These are phyloP conservation scores for Dynastes hyllus DNA, from an alignment of 2,888 invertebrate species.

Conservation along the genomic window DNA sequence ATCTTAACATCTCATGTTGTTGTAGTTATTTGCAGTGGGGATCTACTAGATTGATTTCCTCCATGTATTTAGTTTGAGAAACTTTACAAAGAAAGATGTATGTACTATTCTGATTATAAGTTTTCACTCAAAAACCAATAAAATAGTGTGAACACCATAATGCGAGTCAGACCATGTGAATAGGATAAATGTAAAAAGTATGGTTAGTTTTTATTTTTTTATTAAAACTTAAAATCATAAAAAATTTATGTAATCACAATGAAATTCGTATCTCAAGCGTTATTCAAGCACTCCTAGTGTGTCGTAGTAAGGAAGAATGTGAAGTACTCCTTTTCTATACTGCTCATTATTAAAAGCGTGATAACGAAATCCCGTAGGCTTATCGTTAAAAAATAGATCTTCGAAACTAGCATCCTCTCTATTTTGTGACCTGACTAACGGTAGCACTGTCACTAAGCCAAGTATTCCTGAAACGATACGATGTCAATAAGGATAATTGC, in stretches of 20 bases:
- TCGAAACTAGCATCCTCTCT: constrained; percentile 65
- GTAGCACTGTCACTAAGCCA: constrained; percentile 63
- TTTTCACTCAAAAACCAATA: too few species aligned
- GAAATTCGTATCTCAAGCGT: background rate
- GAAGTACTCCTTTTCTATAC: constrained; percentile 63
- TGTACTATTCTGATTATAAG: too few species aligned
- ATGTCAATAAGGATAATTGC: constrained; percentile 26
- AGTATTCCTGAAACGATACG: constrained; percentile 61
- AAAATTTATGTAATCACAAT: background rate
- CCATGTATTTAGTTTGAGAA: too few species aligned
- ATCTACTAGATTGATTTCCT: too few species aligned
- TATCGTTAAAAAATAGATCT: constrained; percentile 62
- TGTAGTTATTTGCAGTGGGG: too few species aligned
- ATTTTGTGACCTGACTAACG: constrained; percentile 63
- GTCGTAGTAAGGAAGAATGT: constrained; percentile 65
- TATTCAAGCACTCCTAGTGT: constrained; percentile 61
- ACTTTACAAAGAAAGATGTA: too few species aligned
- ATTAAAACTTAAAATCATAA: background rate
- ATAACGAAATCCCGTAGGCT: constrained; percentile 62
- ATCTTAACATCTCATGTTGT: too few species aligned
- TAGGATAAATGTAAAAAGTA: too few species aligned
- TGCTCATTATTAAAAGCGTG: constrained; percentile 65
- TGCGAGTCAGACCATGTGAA: too few species aligned
- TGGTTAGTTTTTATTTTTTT: too few species aligned
- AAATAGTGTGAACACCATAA: too few species aligned